phyloP scores from a whole-genome alignment of 2,113 vertebrate species.

The Thymallus thymallus region DNA sequence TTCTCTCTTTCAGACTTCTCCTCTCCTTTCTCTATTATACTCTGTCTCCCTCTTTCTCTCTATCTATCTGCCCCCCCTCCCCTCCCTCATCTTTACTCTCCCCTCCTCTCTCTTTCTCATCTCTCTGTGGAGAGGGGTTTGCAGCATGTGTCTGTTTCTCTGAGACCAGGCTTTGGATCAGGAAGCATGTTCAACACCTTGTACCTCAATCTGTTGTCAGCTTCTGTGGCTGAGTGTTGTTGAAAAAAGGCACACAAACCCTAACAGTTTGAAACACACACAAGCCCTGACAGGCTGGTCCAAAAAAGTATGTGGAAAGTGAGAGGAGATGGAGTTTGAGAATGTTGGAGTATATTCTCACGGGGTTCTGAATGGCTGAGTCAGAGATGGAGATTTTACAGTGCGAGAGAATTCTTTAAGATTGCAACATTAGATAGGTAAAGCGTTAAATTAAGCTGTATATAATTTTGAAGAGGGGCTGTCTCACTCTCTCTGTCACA shows the following conservation, averaged over 20 bases:
- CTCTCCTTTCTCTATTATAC: conserved; percentile 19
- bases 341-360: conserved; percentile 24
- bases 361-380: conserved; percentile 21
- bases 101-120: conserved; percentile 10
- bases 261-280: neutral
- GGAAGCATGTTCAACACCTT: conserved; percentile 3
- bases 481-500: conserved; percentile 23
- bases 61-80: neutral
- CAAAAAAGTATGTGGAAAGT: conserved; percentile 5
- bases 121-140: neutral
- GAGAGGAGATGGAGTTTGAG: conserved; percentile 16
- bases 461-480: conserved; percentile 32
- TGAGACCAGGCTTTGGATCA: conserved; percentile 1
- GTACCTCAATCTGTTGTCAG: conserved; percentile 10
- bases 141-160: neutral
- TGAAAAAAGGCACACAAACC: neutral
- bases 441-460: conserved; percentile 66
- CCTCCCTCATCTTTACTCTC: neutral
- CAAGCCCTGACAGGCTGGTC: neutral
- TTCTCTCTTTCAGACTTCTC: neutral
- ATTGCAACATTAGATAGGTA: conserved; percentile 62
- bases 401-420: conserved; percentile 46
- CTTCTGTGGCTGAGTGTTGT: neutral
- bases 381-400: conserved; percentile 61
- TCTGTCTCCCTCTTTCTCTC: neutral